A percentile compares a stretch with the other conserved stretches of the same genome.
phyloP scores from a whole-genome alignment of 1,140 invertebrate genomes.

The Diuraphis noxia region DNA sequence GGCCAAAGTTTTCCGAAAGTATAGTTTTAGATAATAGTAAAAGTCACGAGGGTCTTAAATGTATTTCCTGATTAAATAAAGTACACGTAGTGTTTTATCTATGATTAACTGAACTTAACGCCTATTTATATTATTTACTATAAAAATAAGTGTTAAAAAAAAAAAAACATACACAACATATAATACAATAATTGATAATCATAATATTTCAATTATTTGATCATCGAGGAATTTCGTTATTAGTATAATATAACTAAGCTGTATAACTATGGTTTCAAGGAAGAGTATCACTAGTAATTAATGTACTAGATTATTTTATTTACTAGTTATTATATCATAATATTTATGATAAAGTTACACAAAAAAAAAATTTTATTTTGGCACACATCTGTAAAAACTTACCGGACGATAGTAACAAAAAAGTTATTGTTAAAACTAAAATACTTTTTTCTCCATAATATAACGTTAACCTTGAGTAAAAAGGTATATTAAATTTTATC shows the following conservation, averaged over 20 bases:
- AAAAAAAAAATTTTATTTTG: no score
- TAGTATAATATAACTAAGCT: not conserved
- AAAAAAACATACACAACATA: not conserved
- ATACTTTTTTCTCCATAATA: no score
- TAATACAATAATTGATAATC: no score
- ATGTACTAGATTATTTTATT: no score
- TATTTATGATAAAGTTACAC: not conserved
- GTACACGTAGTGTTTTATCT: not conserved
- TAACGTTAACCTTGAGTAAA: not conserved
- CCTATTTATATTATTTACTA: not conserved
- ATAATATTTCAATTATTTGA: not conserved
- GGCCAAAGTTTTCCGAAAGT: not conserved
- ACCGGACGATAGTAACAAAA: not conserved
- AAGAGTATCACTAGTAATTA: not conserved
- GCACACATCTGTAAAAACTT: not conserved
- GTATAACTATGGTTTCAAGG: not conserved
- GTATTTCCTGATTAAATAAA: constrained; percentile 14
- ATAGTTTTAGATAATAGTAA: not conserved
- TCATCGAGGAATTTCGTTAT: not conserved
- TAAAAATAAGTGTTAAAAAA: not conserved
- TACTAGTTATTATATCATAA: no score
- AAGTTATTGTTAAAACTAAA: not conserved
- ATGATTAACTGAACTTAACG: not conserved
- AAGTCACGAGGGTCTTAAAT: not conserved
- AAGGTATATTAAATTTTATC: not conserved